Percentiles rank a stretch among this genome's conserved stretches.
phyloP scores from a whole-genome alignment of 2,113 vertebrate species.

The Zeus faber region DNA sequence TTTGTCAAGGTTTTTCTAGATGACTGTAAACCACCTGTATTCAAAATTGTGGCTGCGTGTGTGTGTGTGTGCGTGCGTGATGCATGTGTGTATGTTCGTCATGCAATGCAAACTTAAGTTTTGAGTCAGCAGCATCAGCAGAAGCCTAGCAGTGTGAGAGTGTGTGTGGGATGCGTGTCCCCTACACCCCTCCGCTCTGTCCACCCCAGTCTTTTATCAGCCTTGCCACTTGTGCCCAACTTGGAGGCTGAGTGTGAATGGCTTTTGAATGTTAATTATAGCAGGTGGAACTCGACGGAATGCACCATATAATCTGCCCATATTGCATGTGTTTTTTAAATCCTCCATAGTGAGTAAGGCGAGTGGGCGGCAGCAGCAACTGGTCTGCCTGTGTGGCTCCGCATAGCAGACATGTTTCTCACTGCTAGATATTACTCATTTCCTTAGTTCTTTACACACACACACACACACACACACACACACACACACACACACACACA shows the following conservation, averaged over 20 bases:
- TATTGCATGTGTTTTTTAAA: conserved; percentile 42
- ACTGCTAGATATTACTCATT: conserved; percentile 82
- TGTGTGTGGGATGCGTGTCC: conserved; percentile 69
- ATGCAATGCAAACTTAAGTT: conserved; percentile 60
- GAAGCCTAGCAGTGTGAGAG: conserved; percentile 61
- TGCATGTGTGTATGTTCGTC: conserved; percentile 25
- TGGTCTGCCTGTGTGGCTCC: conserved; percentile 78
- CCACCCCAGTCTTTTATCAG: conserved; percentile 37
- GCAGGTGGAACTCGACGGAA: neutral
- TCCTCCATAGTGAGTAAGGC: conserved; percentile 77
- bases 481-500: conserved; percentile 45
- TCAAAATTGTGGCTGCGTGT: conserved; percentile 16
- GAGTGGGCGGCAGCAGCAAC: conserved; percentile 80
- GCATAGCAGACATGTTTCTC: conserved; percentile 80
- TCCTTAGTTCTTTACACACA: conserved; percentile 74
- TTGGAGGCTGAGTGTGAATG: neutral
- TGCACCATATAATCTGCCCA: conserved; percentile 6
- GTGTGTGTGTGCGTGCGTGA: conserved; percentile 12
- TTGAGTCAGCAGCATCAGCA: conserved; percentile 73
- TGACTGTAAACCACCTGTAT: no score
- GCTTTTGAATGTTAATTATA: conserved; percentile 9
- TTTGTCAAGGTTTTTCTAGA: no score
- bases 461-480: conserved; percentile 43
- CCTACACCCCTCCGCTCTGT: conserved; percentile 45
- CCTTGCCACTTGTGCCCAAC: conserved; percentile 14